Percentiles rank a stretch among this genome's conserved stretches.
These are phyloP conservation scores for Lasioglossum figueresi DNA, from an alignment of 2,888 invertebrate species.

Conservation along the genomic window DNA sequence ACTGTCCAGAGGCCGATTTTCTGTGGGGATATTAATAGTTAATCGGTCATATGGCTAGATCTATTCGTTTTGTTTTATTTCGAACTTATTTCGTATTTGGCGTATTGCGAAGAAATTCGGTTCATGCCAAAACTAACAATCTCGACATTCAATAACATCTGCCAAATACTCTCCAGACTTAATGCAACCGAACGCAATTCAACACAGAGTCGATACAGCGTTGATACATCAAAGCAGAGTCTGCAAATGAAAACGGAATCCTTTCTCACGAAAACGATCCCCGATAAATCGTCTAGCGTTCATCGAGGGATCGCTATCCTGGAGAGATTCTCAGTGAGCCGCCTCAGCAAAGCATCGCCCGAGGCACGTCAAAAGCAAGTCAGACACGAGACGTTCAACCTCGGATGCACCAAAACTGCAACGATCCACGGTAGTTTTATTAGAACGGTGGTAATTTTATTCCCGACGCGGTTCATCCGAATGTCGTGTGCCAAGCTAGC, in stretches of 20 bases:
- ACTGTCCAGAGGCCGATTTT: neutral
- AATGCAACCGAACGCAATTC: neutral
- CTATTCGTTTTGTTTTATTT: neutral
- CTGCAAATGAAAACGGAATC: neutral
- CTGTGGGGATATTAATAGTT: neutral
- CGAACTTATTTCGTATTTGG: too few relatives aligned
- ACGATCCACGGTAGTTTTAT: neutral
- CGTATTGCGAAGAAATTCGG: neutral
- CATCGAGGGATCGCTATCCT: neutral
- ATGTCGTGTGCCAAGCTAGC: neutral
- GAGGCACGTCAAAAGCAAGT: neutral
- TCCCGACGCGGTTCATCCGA: conserved; percentile 19
- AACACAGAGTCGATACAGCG: neutral
- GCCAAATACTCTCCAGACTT: neutral
- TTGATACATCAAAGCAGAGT: neutral
- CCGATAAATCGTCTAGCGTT: neutral
- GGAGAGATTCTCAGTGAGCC: neutral
- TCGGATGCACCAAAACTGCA: neutral
- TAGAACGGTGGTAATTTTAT: conserved; percentile 9
- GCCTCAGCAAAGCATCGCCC: neutral
- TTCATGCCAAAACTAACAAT: neutral
- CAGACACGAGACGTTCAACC: neutral
- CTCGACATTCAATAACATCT: neutral
- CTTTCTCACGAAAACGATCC: neutral
- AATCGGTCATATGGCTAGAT: neutral